Evolutionary conservation across 2,888 invertebrate genomes (phyloP).

Genomic region (Heliconius sara): DNA sequence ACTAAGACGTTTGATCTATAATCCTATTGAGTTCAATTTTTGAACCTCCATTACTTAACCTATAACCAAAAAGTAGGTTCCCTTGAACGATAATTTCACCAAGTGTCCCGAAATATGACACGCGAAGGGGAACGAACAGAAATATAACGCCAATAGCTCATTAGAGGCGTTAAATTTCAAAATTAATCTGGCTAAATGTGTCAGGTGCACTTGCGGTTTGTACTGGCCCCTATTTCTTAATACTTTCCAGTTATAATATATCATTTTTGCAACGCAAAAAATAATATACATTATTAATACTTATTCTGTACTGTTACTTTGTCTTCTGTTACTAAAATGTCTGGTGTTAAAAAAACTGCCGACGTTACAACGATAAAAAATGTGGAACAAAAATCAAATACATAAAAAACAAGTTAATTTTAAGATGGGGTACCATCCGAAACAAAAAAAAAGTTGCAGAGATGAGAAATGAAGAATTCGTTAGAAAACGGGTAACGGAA

Average conservation of each 20-base stretch:
- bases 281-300: background rate
- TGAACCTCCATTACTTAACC: no score
- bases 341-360: background rate
- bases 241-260: background rate
- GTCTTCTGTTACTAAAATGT: background rate
- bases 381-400: background rate
- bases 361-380: background rate
- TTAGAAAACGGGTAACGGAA: no score
- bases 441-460: no score
- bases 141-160: conserved; percentile 3
- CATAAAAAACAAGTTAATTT: no score
- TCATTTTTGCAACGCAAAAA: background rate
- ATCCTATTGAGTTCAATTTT: no score
- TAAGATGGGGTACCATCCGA: no score
- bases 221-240: conserved; percentile 11
- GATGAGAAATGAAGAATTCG: no score
- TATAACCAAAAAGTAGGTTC: background rate
- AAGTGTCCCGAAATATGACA: conserved; percentile 20
- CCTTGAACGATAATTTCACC: background rate
- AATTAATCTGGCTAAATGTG: conserved; percentile 28
- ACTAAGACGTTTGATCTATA: no score
- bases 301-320: background rate
- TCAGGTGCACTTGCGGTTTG: conserved; percentile 27
- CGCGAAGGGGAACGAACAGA: conserved; percentile 14
- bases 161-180: conserved; percentile 28